Evolutionary conservation across 2,888 invertebrate species (phyloP), one percentile per base, ranked within the genome.

Genomic region (Drosophila neotestacea): DNA sequence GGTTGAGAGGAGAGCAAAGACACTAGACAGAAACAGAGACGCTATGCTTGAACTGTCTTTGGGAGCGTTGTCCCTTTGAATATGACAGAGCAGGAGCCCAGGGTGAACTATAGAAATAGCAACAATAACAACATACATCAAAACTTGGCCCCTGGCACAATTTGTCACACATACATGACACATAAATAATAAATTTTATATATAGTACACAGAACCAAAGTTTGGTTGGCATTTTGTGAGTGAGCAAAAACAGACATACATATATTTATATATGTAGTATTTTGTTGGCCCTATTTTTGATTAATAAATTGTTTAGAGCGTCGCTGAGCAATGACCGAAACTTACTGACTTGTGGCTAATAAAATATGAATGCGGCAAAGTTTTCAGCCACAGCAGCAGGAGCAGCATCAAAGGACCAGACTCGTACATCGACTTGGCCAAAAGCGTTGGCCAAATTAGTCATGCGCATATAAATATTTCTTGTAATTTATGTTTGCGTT

Each of bases 231-330:
- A 30, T 54, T 47, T 54, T 36, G 65, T 42, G 9, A 32, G 7
- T 36, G 59, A 22, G 36, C 50, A 51, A 44, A 32, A 51, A 50
- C 34, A 34, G 9, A 36, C 6, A 41, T 13, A 22, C 11, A 9
- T 51, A 7, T 52, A 11, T 42, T 27, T 61, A 44, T 22, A 16
- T 32, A 22, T 22, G 34, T 48, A 30, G 34, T 44, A 42, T 69
- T 66, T 59, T 64, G 64, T 62, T 73, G 60, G 64, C 46, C 69
- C 72, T 71, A 76, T 83, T 56, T 81, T 81, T 85, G 87, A 88
- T 87, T 85, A 87, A 85, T 84, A 89, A 87, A 88, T 88, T 88
- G 87, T 88, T 85, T 81, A 86, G 88, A 83, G 73, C 67, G 47
- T 41, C 63, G 70, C 80, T 71, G 74, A 79, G 81, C 81, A 77